Evolutionary conservation across 2,888 invertebrate species (phyloP).

Genomic region (Thereva nobilitata): DNA sequence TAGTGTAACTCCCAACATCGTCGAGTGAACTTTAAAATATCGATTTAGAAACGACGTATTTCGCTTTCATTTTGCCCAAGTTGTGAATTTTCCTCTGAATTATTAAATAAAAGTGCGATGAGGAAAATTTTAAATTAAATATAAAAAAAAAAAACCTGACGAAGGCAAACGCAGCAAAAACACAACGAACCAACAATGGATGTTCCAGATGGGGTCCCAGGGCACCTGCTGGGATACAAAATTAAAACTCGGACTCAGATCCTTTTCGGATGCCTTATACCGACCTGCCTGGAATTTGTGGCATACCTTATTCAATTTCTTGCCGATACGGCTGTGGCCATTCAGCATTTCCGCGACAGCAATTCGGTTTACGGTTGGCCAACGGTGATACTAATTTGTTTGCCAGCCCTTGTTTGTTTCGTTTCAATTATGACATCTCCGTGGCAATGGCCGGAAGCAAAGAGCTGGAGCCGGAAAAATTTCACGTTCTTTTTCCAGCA

Average conservation of each 20-base stretch:
- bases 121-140: too few species aligned
- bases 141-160: too few species aligned
- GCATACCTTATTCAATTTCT: slow-evolving; percentile 71
- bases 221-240: slow-evolving; percentile 52
- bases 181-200: slow-evolving; percentile 42
- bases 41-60: too few species aligned
- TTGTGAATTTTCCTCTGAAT: too few species aligned
- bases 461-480: slow-evolving; percentile 5
- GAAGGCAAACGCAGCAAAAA: too few species aligned
- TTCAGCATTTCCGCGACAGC: slow-evolving; percentile 66
- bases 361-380: slow-evolving; percentile 61
- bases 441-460: slow-evolving; percentile 62
- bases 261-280: slow-evolving; percentile 59
- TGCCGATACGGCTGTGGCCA: slow-evolving; percentile 68
- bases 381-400: slow-evolving; percentile 59
- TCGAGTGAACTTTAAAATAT: too few species aligned
- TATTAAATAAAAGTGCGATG: too few species aligned
- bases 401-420: slow-evolving; percentile 65
- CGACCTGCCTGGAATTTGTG: slow-evolving; percentile 63
- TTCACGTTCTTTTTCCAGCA: slow-evolving; percentile 42
- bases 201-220: slow-evolving; percentile 50
- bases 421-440: slow-evolving; percentile 65
- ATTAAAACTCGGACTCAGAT: slow-evolving; percentile 56
- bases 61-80: too few species aligned
- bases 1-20: too few species aligned